A percentile compares a stretch with the other conserved stretches of the same genome.
Conservation (phyloP, 2,113 vertebrate species). For the Hyperoodon ampullatus region DNA sequence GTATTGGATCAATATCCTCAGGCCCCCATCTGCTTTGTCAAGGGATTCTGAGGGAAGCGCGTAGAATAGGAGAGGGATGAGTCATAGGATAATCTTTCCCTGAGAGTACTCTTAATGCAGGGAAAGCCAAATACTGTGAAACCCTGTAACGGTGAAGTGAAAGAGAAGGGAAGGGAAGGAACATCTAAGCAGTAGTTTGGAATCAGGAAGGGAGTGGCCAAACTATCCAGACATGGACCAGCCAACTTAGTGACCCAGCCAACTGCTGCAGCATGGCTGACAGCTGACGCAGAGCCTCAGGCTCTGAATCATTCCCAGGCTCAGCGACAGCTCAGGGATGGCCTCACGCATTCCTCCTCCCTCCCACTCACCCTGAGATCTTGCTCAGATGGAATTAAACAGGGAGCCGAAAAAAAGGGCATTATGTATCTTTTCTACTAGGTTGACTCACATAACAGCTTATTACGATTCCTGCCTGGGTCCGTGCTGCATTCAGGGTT, state of each 20-base stretch:
- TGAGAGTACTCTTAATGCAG: not conserved
- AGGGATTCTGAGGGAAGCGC: not conserved
- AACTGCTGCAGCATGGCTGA: not conserved
- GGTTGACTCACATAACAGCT: not conserved
- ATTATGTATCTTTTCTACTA: not conserved
- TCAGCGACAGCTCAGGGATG: rapidly evolving
- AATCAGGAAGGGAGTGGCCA: not conserved
- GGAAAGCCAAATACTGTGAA: not conserved
- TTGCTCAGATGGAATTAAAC: not conserved
- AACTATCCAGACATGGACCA: not conserved
- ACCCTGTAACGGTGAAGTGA: not conserved
- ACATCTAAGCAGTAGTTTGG: not conserved
- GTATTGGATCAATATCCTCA: not conserved
- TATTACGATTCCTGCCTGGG: not conserved
- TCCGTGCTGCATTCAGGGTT: not conserved
- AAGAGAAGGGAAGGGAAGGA: not conserved
- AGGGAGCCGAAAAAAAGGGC: not conserved
- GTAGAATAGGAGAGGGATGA: not conserved
- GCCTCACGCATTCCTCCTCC: rapidly evolving
- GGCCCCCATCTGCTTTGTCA: not conserved
- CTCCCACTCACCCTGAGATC: not conserved
- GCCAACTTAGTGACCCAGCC: not conserved
- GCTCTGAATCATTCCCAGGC: not conserved
- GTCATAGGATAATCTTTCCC: not conserved
- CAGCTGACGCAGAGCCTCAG: not conserved